Base-by-base conservation (phyloP, 2,888 invertebrate species). In the Pollenia angustigena region DNA sequence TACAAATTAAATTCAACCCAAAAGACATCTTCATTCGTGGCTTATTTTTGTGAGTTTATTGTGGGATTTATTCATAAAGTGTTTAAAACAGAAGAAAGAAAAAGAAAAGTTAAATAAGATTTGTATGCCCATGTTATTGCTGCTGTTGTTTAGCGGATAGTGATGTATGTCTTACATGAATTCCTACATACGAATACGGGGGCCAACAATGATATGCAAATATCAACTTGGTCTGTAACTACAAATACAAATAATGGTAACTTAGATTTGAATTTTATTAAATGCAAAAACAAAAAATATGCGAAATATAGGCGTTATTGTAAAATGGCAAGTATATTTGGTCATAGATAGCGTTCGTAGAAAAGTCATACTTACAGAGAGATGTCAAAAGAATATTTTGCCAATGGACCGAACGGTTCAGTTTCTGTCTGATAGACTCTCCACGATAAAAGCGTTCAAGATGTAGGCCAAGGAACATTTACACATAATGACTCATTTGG, bases 1-100 rank as follows among this genome's bases (percentile, higher is more conserved):
- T 87, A 87, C 87, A 87, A 87, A 87, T 87, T 85, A 85, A 87
- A 87, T 85, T 71, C 85, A 87, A 69, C 78, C 84, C 76, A 83
- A 84, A 81, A 87, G 87, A 86, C 84, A 87, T 84, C 87, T 87
- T 87, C 87, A 87, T 87, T 87, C 84, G 80, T 72, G 81, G 64
- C 46, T 40, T 62, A 82, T 81, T 62, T 78, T 68, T 68, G 44
- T 48, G 11, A 58, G 50, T 52, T 82, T 80, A 84, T 81, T 78
- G 84, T 72, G 87, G 84, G 87, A 87, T 81, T 84, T 87, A 84
- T 87, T 76, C 87, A 87, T 79, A 86, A 80, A 79, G 66, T 80
- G 60, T 85, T 79, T 71, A 32, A 69, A 76, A 78, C 11, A 42
- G 14, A 66, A 72, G 16, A 68, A 52, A 1, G 23, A 12, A 60